Base-by-base conservation (phyloP, 2,888 invertebrate species). In the Laspeyria flexula region DNA sequence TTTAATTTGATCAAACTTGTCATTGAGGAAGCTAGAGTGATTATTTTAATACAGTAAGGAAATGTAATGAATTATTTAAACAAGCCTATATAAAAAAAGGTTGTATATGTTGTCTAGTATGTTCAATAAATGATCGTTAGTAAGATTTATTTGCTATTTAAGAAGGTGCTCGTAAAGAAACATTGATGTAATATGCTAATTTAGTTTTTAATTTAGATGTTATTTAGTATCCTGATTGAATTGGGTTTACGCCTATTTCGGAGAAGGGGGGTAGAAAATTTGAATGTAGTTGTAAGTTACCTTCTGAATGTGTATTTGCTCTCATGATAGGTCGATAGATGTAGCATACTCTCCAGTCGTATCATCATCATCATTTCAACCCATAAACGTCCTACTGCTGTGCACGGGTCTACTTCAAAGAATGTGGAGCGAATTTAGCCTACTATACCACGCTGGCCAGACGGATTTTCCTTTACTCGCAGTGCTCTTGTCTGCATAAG, bases 1-100 rank as follows among this genome's bases (percentile, higher is more conserved):
- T 21, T 2, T 21, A 21, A 21, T 2, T 5, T 2, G 5, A 21
- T 25, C 1, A 6, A 25, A 25, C 21, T 3, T 21, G 25, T 7
- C 25, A 11, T 6, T 16, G n/a, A 41, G 41, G 42, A 42, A 42
- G 16, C 27, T 10, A 13, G 4, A 16, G 29, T 16, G 12, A 16
- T 31, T 42, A 42, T 42, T 21, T 42, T 42, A 30, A 29, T 30
- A 41, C n/a, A 0, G 11, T 11, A 7, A 41, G 41, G 41, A 41
- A 30, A 30, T 41, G 1, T 3, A 6, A 30, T 18, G 41, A 30
- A 29, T 27, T 39, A 39, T 39, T 1, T 12, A 31, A 31, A 31
- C 7, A 13, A 6, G 3, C 3, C 11, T 7, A 31, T 6, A 31
- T 13, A 13, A 31, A 31, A 31, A n/a, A 11, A n/a, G 30, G 13